These are phyloP conservation scores for Thunnus thynnus DNA, from an alignment of 2,113 vertebrate species.

Conservation along the genomic window DNA sequence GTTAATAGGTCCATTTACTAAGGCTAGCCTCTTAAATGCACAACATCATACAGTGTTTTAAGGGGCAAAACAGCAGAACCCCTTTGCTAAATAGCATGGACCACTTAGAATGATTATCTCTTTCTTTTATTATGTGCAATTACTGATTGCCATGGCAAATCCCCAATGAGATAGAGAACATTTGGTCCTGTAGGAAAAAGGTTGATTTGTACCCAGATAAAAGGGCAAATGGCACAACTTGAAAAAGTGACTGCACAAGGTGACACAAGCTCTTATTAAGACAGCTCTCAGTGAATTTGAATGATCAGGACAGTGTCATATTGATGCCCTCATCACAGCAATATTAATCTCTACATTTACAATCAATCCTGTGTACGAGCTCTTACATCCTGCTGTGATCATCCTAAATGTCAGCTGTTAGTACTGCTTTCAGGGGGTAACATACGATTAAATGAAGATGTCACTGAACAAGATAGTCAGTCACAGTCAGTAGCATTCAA, in stretches of 20 bases:
- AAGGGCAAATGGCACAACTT: conserved; percentile 73
- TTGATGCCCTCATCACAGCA: conserved; percentile 28
- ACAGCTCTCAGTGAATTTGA: conserved; percentile 53
- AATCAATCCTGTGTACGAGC: conserved; percentile 60
- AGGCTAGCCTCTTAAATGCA: conserved; percentile 78
- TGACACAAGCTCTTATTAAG: conserved; percentile 34
- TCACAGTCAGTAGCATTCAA: conserved; percentile 76
- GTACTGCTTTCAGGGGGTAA: conserved; percentile 15
- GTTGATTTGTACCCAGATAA: conserved; percentile 58
- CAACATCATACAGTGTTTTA: conserved; percentile 78
- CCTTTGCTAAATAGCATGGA: conserved; percentile 67
- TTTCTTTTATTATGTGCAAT: conserved; percentile 73
- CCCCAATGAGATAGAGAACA: conserved; percentile 72
- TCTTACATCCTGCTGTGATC: conserved; percentile 26
- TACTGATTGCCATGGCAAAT: conserved; percentile 79
- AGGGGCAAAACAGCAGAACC: conserved; percentile 62
- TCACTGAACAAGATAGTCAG: conserved; percentile 21
- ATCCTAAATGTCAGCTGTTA: not conserved
- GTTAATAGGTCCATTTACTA: conserved; percentile 79
- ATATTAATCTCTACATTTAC: conserved; percentile 51
- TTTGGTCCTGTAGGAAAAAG: conserved; percentile 77
- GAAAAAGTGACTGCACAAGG: conserved; percentile 49
- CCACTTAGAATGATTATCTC: conserved; percentile 77
- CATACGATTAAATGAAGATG: conserved; percentile 1
- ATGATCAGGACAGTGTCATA: not conserved